phyloP scores from a whole-genome alignment of 2,797 vertebrate species.

The Pangasius djambal region DNA sequence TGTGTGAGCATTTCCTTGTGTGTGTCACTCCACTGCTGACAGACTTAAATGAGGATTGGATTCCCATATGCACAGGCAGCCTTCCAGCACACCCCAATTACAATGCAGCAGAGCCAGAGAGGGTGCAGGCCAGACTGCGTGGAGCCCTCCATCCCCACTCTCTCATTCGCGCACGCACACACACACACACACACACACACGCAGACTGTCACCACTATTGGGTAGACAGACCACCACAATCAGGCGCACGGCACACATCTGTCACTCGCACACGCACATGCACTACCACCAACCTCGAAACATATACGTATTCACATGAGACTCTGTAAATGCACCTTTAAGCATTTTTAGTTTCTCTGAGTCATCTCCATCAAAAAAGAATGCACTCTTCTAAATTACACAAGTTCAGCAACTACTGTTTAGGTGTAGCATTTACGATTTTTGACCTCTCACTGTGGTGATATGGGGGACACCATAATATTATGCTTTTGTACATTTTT shows the following conservation, averaged over 20 bases:
- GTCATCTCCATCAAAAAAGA: neutral
- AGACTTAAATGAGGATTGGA: conserved; percentile 76
- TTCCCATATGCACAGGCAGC: conserved; percentile 72
- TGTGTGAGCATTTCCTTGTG: conserved; percentile 39
- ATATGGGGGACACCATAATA: neutral
- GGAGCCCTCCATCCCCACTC: conserved; percentile 76
- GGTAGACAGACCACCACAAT: conserved; percentile 63
- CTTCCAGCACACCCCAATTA: conserved; percentile 81
- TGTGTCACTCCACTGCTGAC: conserved; percentile 57
- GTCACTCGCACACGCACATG: conserved; percentile 49
- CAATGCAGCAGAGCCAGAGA: conserved; percentile 77
- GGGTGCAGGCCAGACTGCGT: conserved; percentile 75
- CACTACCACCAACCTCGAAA: conserved; percentile 25
- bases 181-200: conserved; percentile 42
- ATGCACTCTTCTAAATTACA: neutral
- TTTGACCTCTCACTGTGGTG: neutral
- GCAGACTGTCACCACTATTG: conserved; percentile 66
- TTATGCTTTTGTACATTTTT: neutral
- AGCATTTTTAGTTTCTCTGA: neutral
- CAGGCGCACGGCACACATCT: conserved; percentile 60
- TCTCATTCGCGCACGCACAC: conserved; percentile 58
- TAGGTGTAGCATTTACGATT: too few relatives aligned
- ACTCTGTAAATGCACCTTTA: neutral
- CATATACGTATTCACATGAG: neutral
- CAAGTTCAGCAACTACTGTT: neutral